These are phyloP conservation scores for Paramacrobiotus metropolitanus DNA, from an alignment of 1,140 invertebrate genomes.

Conservation along the genomic window DNA sequence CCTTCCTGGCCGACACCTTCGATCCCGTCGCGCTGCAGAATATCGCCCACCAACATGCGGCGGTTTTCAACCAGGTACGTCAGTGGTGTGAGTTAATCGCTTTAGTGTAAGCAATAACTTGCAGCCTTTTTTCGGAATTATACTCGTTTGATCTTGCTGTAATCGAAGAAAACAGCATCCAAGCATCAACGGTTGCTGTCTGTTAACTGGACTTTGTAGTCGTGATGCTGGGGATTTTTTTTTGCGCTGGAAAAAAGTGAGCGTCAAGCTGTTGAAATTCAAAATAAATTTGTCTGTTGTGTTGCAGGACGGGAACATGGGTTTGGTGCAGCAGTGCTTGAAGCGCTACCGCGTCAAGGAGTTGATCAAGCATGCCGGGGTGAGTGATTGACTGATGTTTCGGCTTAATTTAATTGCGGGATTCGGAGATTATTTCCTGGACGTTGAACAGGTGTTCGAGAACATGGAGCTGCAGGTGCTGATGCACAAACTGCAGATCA, in stretches of 20 bases:
- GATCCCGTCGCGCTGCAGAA: not conserved
- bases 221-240: no score
- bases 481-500: not conserved
- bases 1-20: not conserved
- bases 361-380: not conserved
- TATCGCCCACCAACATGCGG: not conserved
- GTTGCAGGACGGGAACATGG: not conserved
- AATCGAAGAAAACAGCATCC: no score
- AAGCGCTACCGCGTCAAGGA: not conserved
- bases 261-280: no score
- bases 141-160: no score
- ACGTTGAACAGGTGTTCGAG: not conserved
- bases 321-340: not conserved
- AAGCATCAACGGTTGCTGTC: no score
- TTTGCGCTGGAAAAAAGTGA: no score
- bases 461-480: not conserved
- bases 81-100: no score
- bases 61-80: not conserved
- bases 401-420: not conserved
- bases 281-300: no score
- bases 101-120: no score
- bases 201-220: no score
- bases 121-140: constrained; percentile 2
- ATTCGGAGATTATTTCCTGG: no score
- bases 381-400: not conserved